Conservation (phyloP, 2,797 vertebrate species). For the Chloroceryle amazona region DNA sequence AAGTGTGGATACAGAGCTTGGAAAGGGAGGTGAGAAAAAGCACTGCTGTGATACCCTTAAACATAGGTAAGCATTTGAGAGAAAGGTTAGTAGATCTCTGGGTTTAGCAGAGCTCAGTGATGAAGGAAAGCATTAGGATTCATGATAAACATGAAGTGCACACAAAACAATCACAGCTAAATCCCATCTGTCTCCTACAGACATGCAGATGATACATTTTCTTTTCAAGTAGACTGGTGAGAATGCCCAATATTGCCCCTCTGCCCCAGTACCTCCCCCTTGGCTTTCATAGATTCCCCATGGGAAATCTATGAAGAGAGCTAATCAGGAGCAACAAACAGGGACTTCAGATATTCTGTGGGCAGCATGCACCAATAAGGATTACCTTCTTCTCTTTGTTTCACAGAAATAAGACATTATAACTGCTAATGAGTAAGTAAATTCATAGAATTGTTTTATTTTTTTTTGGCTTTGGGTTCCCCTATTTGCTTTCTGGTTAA, state of each 20-base stretch:
- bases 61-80: neutral
- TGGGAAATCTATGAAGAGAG: constrained; percentile 46
- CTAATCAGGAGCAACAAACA: constrained; percentile 7
- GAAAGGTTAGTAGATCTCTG: neutral
- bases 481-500: constrained; percentile 9
- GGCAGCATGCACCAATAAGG: neutral
- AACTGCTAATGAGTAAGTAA: constrained; percentile 58
- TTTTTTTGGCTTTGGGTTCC: neutral
- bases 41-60: neutral
- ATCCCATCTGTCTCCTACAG: neutral
- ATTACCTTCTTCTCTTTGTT: constrained; percentile 50
- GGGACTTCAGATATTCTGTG: constrained; percentile 34
- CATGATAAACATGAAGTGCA: neutral
- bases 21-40: neutral
- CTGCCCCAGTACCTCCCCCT: neutral
- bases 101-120: neutral
- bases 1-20: neutral
- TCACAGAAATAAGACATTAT: constrained; percentile 29
- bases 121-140: neutral
- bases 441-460: neutral
- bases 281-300: neutral
- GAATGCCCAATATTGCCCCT: neutral
- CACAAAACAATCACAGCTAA: neutral
- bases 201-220: neutral
- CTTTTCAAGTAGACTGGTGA: constrained; percentile 35